These are phyloP conservation scores for Nymphalis urticae DNA, from an alignment of 2,888 invertebrate species.

Conservation along the genomic window DNA sequence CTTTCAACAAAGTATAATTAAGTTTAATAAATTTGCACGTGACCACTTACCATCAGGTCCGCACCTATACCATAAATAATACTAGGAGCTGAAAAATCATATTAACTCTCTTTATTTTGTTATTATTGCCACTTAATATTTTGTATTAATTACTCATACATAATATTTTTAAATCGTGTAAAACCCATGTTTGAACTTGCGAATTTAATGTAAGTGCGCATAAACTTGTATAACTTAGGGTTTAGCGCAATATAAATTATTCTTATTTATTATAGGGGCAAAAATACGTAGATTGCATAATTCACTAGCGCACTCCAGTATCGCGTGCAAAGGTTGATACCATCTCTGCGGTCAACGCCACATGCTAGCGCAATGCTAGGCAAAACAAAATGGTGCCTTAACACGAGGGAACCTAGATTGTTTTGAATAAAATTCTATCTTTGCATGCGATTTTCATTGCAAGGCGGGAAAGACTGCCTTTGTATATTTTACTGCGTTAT, in stretches of 20 bases:
- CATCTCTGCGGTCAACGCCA: constrained; percentile 48
- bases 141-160: too few species aligned
- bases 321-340: constrained; percentile 53
- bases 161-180: too few species aligned
- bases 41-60: too few species aligned
- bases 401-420: constrained; percentile 17
- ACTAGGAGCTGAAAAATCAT: too few species aligned
- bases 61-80: too few species aligned
- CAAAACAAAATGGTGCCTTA: constrained; percentile 22
- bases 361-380: constrained; percentile 25
- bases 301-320: constrained; percentile 41
- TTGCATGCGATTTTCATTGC: constrained; percentile 8
- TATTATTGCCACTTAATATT: too few species aligned
- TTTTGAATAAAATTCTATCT: constrained; percentile 19
- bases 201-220: constrained; percentile 7
- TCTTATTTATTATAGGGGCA: constrained; percentile 47
- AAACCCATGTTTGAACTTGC: neutral
- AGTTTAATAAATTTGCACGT: too few species aligned
- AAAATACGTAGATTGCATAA: constrained; percentile 52
- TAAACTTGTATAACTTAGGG: constrained; percentile 36
- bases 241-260: constrained; percentile 50
- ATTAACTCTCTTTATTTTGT: too few species aligned
- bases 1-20: too few species aligned
- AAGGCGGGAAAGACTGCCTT: constrained; percentile 2
- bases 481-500: constrained; percentile 10